Evolutionary conservation across 2,797 vertebrate species (phyloP), one percentile per base, ranked within the genome.

Genomic region (Meda fulgida): DNA sequence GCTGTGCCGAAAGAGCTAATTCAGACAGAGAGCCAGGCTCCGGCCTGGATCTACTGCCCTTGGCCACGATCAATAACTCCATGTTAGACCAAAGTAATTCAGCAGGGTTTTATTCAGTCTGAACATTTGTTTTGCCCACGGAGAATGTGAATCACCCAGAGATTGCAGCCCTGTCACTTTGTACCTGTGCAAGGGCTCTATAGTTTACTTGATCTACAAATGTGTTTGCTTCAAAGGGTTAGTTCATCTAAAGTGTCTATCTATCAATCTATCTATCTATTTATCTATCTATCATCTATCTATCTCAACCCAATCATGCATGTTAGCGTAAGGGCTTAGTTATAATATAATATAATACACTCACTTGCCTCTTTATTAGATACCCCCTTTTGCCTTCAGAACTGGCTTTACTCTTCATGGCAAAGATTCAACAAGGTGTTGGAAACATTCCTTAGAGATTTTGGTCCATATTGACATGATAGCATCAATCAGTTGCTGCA

Each of bases 51-150:
- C 75, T 84, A 29, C 84, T 82, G 81, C 81, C 84, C 81, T 81
- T 75, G 84, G 84, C 63, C 53, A 67, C 38, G 38, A 88, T 87
- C 87, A 73, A 89, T 87, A 84, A 48, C 65, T 84, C 36, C 63
- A 81, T 69, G 83, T 83, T 81, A 75, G 46, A 51, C 53, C 60
- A 70, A 75, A 81, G 67, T 72, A 81, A 83, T 84, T 84, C 63
- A 86, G 63, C 78, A 76, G 51, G 63, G 66, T 85, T 87, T 87
- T 85, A 81, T 69, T 84, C 84, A 82, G 63, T 82, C 31, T 7
- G 26, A 84, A 71, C 55, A 23, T 73, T 85, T 77, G 11, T 88
- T 67, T 84, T 21, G 34, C 60, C 81, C 70, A 66, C n/a, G 43
- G 72, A 66, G 80, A 75, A 55, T 1, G 46, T 60, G 65, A 51